These are phyloP conservation scores for Drosophila simulans DNA, from an alignment of 1,140 invertebrate species.

Conservation along the genomic window DNA sequence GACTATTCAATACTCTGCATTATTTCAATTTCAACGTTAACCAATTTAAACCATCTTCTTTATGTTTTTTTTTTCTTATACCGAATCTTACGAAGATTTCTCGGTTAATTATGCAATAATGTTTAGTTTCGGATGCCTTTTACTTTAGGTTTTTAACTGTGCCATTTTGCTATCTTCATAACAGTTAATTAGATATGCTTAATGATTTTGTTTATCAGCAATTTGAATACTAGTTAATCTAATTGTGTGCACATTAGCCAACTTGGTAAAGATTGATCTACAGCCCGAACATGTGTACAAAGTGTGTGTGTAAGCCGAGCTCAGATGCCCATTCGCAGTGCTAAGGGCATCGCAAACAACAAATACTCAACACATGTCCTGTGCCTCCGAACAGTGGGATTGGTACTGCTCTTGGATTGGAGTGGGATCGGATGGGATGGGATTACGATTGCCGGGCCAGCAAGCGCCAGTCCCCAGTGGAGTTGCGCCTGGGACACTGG, in stretches of 20 bases:
- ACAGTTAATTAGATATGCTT: not conserved
- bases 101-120: not conserved
- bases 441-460: slow-evolving; percentile 8
- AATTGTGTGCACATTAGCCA: not conserved
- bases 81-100: not conserved
- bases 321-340: not conserved
- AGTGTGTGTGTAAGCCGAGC: slow-evolving; percentile 12
- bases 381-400: slow-evolving; percentile 3
- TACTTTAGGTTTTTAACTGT: no score
- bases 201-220: no score
- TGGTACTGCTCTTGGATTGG: slow-evolving; percentile 10
- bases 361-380: slow-evolving; percentile 54
- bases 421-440: not conserved
- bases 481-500: slow-evolving; percentile 28
- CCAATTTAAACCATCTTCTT: no score
- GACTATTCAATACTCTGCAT: slow-evolving; percentile 9
- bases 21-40: no score
- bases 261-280: slow-evolving; percentile 6
- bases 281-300: slow-evolving; percentile 12
- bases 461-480: slow-evolving; percentile 46
- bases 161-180: no score
- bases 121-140: no score
- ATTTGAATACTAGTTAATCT: not conserved
- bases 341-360: slow-evolving; percentile 21
- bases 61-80: no score